Evolutionary conservation across 2,797 vertebrate genomes (phyloP), one percentile per base, ranked within the genome.

Genomic region (Paguma larvata): DNA sequence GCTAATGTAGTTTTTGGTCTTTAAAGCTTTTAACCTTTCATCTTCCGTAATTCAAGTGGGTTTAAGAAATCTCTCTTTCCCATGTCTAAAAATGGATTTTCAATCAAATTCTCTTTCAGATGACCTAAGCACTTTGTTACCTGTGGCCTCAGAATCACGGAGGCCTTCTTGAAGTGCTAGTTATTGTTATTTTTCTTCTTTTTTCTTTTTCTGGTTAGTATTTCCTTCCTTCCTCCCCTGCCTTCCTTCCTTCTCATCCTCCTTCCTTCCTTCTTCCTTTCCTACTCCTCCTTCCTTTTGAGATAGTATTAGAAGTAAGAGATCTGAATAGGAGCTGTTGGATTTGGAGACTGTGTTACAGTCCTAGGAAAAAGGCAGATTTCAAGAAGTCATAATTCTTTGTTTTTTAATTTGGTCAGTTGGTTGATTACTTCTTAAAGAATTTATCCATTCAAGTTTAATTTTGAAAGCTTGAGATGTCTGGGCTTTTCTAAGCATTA

Each of bases 1-100:
- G 97, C 98, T 98, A 99, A 99, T 98, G 98, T 97, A 98, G 98
- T 98, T 98, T 97, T 98, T 98, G 97, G 98, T 98, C 98, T 98
- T 98, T 98, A 98, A 98, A 98, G 98, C 98, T 99, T 98, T 99
- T 99, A 98, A 98, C 98, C 98, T 99, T 99, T 99, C 98, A 98
- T 98, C 98, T 98, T 97, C 72, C 92, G 97, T 98, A 98, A 98
- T 98, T 99, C 98, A 98, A 99, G 98, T 95, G 98, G 98, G 96
- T 98, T 98, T 98, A 98, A 99, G 98, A 99, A 98, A 98, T 98
- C 96, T 98, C 97, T 98, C 98, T 98, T 98, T 96, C 93, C 95
- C 93, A 94, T 97, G 83, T 98, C 98, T 98, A 97, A 98, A 98
- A 99, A 83, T 98, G 98, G 98, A 98, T 98, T 98, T 98, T 99